Evolutionary conservation across 2,797 vertebrate species (phyloP).

Genomic region (Bovichtus diacanthus): DNA sequence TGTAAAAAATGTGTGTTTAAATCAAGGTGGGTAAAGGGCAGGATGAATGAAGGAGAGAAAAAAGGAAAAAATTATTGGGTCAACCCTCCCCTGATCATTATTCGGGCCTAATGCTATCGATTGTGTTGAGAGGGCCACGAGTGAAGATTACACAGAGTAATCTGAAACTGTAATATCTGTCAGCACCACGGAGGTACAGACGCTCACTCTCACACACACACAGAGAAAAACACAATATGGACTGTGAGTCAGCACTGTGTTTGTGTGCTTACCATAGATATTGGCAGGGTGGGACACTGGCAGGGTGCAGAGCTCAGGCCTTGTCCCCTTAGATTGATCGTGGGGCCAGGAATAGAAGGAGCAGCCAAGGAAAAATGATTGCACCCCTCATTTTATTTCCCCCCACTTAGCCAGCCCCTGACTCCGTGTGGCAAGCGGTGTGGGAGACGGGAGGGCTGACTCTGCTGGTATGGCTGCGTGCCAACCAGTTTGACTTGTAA

Average conservation of each 20-base stretch:
- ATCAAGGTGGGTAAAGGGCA: conserved; percentile 13
- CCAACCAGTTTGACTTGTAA: too few species aligned
- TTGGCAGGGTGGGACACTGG: conserved; percentile 40
- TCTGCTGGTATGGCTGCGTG: conserved; percentile 25
- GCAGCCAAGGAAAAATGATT: conserved; percentile 56
- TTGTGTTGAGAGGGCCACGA: conserved; percentile 7
- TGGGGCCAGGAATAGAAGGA: conserved; percentile 60
- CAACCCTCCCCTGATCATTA: conserved; percentile 23
- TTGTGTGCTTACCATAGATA: conserved; percentile 44
- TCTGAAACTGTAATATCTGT: conserved; percentile 41
- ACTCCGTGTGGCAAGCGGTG: conserved; percentile 29
- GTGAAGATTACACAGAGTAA: conserved; percentile 44
- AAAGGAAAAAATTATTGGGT: conserved; percentile 29
- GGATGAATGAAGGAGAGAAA: conserved; percentile 6
- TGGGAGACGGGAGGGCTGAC: conserved; percentile 9
- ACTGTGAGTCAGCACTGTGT: conserved; percentile 61
- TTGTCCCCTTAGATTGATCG: conserved; percentile 61
- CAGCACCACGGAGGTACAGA: conserved; percentile 25
- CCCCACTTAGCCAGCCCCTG: conserved; percentile 32
- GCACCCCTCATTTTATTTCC: conserved; percentile 49
- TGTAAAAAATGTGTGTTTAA: conserved; percentile 22
- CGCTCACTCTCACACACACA: background rate
- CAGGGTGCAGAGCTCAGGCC: conserved; percentile 31
- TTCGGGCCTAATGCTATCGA: conserved; percentile 32
- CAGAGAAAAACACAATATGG: conserved; percentile 27